Conservation (phyloP, 2,888 invertebrate species). For the Piscicola geometra region DNA sequence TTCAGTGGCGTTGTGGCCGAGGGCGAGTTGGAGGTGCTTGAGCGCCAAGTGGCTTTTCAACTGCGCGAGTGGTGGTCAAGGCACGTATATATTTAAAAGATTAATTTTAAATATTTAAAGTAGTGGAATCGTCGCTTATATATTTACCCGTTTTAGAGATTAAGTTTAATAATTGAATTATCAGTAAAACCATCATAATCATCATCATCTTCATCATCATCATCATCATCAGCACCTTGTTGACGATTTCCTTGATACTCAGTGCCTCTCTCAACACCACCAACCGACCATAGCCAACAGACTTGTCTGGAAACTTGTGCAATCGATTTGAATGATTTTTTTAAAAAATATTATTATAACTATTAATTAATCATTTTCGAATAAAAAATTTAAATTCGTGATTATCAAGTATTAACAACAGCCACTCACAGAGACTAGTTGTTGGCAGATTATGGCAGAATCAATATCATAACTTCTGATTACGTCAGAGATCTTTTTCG, state of each 20-base stretch:
- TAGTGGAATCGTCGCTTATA: neutral
- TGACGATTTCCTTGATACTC: neutral
- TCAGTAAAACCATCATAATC: neutral
- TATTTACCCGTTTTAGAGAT: too few species aligned
- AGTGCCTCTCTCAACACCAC: neutral
- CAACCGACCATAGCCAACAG: neutral
- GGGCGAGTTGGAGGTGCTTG: neutral
- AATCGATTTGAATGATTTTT: too few species aligned
- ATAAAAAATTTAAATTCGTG: too few species aligned
- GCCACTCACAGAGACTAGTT: too few species aligned
- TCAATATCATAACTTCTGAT: too few species aligned
- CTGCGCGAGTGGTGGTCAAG: neutral
- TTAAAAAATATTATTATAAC: too few species aligned
- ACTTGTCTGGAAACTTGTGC: neutral
- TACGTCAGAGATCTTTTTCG: too few species aligned
- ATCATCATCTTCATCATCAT: slow-evolving; percentile 9
- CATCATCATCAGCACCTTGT: slow-evolving; percentile 4
- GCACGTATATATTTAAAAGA: slow-evolving; percentile 14
- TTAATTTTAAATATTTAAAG: neutral
- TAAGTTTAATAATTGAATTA: neutral
- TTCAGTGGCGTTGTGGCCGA: neutral
- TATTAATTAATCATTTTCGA: too few species aligned
- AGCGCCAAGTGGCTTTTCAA: neutral
- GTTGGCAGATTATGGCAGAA: too few species aligned
- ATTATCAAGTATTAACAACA: too few species aligned